Evolutionary conservation across 2,888 invertebrate genomes (phyloP), one percentile per base, ranked within the genome.

Genomic region (Leucoptera coffeella): DNA sequence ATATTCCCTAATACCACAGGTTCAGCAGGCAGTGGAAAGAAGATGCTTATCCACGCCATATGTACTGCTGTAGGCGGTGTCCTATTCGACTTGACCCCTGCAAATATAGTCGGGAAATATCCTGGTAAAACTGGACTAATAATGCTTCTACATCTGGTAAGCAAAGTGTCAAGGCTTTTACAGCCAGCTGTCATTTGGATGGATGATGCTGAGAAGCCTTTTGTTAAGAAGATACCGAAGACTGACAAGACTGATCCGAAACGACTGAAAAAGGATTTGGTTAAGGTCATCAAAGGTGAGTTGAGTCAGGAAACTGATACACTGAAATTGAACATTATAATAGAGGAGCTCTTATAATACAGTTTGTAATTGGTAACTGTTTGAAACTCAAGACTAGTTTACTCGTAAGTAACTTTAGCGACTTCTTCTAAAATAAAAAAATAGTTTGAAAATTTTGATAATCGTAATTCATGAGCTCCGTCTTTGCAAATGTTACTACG

Each of bases 91-190:
- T 61, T 96, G 11, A 89, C 91, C 0, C 88, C 94, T 6, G 79
- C 85, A 0, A 95, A 94, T 51, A 85, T 95, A 33, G 92, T 85
- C 2, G 95, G 94, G 4, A 94, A 94, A 60, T 95, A 95, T 61
- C 93, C 92, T 0, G 94, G 94, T 0, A 95, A 94, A 59, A 83
- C 93, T 1, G 95, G 95, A 0, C 60, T 94, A 1, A 90, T 91
- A 26, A 94, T 96, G 93, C 64, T 96, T 3, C 77, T 94, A 40
- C 95, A 96, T 65, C 72, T 96, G 32, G 82, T 95, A 9, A 80
- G 83, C 38, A 96, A 96, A 72, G 93, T 87, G 0, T 80, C 86
- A 1, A 73, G 88, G 38, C 60, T 93, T 4, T 50, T 94, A 3
- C 93, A 95, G 46, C 96, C 95, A 0, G 78, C 92, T 0, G 79